Evolutionary conservation across 2,797 vertebrate genomes (phyloP), one percentile per base, ranked within the genome.

Genomic region (Ispidina lecontei): DNA sequence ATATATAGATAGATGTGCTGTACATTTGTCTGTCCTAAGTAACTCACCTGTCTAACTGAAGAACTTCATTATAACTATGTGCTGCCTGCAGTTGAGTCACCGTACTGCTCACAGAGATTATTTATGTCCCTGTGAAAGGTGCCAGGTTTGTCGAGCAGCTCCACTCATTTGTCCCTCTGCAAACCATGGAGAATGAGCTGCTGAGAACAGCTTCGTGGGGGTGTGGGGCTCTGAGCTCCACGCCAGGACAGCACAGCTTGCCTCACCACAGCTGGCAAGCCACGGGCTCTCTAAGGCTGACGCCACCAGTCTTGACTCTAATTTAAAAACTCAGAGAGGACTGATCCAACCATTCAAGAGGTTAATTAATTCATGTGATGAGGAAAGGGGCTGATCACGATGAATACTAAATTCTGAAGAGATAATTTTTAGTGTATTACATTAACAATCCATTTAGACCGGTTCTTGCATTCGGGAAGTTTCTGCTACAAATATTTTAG

Each of bases 401-500:
- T 28, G 85, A 84, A 88, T 21, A 64, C 31, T 68, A 55, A 68
- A 64, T 29, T 49, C n/a, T 51, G 52, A 87, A 82, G 58, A 65
- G 77, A 69, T 82, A 29, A 56, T 84, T 28, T 96, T 95, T 90
- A 91, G 56, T 37, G 16, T 80, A 58, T 75, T 91, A 88, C 58
- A 86, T 82, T 90, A 95, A 87, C 19, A 15, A 90, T 62, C 58
- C 26, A 7, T 79, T 94, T 90, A 65, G 67, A 74, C 82, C 78
- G 37, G 41, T 89, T 92, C 81, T 92, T 90, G 77, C 76, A 75
- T 78, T 91, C 74, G 76, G 52, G 44, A 80, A 81, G 25, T 76
- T 91, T 70, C 7, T 35, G 52, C 85, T 89, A 79, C 35, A 89
- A 91, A 94, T 68, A 91, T 78, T 96, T 95, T 63, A 83, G 68